phyloP scores from a whole-genome alignment of 2,888 invertebrate genomes.

The Oxyteleia sp. region DNA sequence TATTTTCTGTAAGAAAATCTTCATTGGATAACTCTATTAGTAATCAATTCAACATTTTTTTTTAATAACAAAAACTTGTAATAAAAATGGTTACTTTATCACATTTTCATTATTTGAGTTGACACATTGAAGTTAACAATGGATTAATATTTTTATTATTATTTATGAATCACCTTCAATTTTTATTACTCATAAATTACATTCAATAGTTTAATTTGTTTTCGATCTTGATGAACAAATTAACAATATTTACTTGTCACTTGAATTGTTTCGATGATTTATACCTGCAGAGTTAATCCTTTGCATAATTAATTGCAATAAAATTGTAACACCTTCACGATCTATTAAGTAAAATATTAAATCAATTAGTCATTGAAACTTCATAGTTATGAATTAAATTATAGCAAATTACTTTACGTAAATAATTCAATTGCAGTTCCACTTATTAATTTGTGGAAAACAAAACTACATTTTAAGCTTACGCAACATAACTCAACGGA shows the following conservation, averaged over 20 bases:
- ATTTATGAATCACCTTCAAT: slow-evolving; percentile 53
- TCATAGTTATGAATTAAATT: slow-evolving; percentile 4
- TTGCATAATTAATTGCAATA: slow-evolving; percentile 25
- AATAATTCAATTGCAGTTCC: background rate
- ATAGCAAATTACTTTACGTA: background rate
- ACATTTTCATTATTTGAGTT: no score
- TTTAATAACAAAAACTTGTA: no score
- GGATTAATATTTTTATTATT: slow-evolving; percentile 23
- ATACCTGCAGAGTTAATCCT: slow-evolving; percentile 15
- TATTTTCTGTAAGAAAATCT: no score
- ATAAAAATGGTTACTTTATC: no score
- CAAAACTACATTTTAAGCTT: slow-evolving; percentile 1
- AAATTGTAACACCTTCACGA: slow-evolving; percentile 21
- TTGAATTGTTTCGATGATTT: slow-evolving; percentile 39
- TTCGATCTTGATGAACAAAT: slow-evolving; percentile 42
- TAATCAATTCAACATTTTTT: no score
- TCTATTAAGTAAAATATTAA: slow-evolving; percentile 16
- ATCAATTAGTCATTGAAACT: slow-evolving; percentile 13
- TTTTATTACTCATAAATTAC: slow-evolving; percentile 54
- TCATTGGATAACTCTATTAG: no score
- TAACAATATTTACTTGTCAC: slow-evolving; percentile 20
- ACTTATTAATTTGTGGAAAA: background rate
- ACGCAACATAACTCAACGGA: slow-evolving; percentile 22
- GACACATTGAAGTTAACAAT: slow-evolving; percentile 22
- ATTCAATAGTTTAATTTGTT: slow-evolving; percentile 41